Evolutionary conservation across 2,888 invertebrate genomes (phyloP), one percentile per base, ranked within the genome.

Genomic region (Ennomos erosarius): DNA sequence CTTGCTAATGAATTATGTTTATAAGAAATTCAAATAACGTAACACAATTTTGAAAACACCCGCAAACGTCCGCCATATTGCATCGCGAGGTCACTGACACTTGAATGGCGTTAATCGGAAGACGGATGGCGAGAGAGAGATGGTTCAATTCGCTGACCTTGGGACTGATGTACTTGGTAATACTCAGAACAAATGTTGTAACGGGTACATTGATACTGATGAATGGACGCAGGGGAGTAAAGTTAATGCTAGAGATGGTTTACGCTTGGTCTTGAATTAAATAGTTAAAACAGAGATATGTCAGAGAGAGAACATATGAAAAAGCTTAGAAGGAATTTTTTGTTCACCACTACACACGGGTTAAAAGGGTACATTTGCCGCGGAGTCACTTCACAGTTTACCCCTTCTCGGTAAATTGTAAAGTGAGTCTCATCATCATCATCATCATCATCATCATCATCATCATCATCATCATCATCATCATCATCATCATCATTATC

Each of bases 1-100:
- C 5, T 44, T 33, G 9, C 43, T 44, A 34, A 44, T 34, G 9
- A 44, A 44, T 44, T 34, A 13, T 11, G 45, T 45, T 12, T 10
- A 13, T 42, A 51, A 50, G 33, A 37, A 38, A 40, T 12, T 11
- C 10, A 51, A 35, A n/a, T n/a, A n/a, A 35, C 34, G 50, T 45
- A 40, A 49, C 52, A 51, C 46, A 39, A 58, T 58, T 47, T 44
- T 57, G 46, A 56, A 57, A 45, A 55, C 46, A 53, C 64, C 53
- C 57, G 51, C 63, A 64, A 51, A 52, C 63, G 58, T 40, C 63
- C 61, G 68, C 67, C 68, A 69, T 65, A 62, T 64, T 69, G 68
- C 52, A 60, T 56, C 54, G 43, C 36, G 12, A 39, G 58, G 63
- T 64, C 56, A 38, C 55, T 47, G 63, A 65, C 59, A 67, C 47